phyloP scores from a whole-genome alignment of 2,113 vertebrate species.

The Caranx melampygus region DNA sequence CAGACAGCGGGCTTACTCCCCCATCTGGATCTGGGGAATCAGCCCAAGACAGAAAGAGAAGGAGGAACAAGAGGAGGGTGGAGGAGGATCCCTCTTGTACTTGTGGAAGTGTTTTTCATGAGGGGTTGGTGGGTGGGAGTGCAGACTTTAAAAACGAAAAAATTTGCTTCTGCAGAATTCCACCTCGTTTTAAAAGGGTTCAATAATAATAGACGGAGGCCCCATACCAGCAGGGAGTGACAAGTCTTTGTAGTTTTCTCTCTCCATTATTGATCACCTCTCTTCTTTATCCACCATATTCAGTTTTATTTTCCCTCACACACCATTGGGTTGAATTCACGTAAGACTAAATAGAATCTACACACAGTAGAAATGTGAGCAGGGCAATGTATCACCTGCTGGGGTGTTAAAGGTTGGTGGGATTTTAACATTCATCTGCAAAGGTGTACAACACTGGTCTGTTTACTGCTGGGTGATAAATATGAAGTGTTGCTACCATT shows the following conservation, averaged over 20 bases:
- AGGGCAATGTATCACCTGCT: conserved; percentile 54
- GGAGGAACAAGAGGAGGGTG: conserved; percentile 39
- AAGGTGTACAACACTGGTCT: conserved; percentile 36
- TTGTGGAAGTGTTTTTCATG: neutral
- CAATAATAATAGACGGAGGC: conserved; percentile 31
- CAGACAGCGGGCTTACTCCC: conserved; percentile 62
- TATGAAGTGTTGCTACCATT: conserved; percentile 10
- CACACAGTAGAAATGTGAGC: conserved; percentile 56
- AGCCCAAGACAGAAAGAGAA: conserved; percentile 50
- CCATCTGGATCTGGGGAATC: conserved; percentile 66
- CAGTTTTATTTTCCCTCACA: conserved; percentile 40
- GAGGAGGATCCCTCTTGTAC: conserved; percentile 46
- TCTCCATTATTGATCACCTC: conserved; percentile 42
- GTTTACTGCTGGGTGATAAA: conserved; percentile 13
- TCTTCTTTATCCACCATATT: conserved; percentile 39
- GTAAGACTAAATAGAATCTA: conserved; percentile 52
- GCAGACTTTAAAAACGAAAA: conserved; percentile 7
- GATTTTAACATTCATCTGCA: conserved; percentile 64
- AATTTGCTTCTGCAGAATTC: conserved; percentile 35
- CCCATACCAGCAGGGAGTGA: conserved; percentile 22
- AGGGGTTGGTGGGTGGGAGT: too few relatives aligned
- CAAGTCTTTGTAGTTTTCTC: conserved; percentile 41
- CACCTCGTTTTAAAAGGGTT: conserved; percentile 32
- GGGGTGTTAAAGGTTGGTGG: conserved; percentile 35
- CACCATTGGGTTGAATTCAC: conserved; percentile 47